phyloP scores from a whole-genome alignment of 2,113 vertebrate genomes.

The Potamarius usumacintae region DNA sequence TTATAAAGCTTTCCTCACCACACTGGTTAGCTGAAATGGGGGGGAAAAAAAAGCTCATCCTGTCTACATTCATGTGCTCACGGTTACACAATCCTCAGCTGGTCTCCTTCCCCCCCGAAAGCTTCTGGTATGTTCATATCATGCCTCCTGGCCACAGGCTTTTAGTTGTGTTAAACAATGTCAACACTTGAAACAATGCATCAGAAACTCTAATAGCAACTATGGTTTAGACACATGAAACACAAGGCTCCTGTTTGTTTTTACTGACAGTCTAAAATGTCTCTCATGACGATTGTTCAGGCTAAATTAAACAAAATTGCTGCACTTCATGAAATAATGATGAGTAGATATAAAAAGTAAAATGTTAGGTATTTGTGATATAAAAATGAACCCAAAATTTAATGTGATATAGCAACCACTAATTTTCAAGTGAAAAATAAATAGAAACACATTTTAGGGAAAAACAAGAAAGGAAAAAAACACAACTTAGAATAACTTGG shows the following conservation, averaged over 20 bases:
- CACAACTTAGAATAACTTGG: background rate
- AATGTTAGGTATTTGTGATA: background rate
- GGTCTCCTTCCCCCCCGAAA: constrained; percentile 23
- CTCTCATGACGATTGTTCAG: background rate
- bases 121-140: background rate
- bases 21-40: constrained; percentile 6
- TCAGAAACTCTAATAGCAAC: constrained; percentile 18
- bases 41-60: background rate
- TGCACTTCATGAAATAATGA: background rate
- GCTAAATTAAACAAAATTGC: background rate
- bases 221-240: constrained; percentile 12
- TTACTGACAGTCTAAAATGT: background rate
- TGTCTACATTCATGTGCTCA: constrained; percentile 49
- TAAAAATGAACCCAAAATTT: background rate
- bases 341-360: background rate
- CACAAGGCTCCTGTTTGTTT: background rate
- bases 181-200: constrained; percentile 28
- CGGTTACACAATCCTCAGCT: constrained; percentile 52
- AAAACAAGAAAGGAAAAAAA: background rate
- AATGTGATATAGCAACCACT: background rate
- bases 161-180: constrained; percentile 1
- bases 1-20: constrained; percentile 46
- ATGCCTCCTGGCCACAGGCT: constrained; percentile 14
- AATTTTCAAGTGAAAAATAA: background rate
- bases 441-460: background rate